Evolutionary conservation across 2,113 vertebrate species (phyloP), one percentile per base, ranked within the genome.

Genomic region (Petrocephalus zakoni): DNA sequence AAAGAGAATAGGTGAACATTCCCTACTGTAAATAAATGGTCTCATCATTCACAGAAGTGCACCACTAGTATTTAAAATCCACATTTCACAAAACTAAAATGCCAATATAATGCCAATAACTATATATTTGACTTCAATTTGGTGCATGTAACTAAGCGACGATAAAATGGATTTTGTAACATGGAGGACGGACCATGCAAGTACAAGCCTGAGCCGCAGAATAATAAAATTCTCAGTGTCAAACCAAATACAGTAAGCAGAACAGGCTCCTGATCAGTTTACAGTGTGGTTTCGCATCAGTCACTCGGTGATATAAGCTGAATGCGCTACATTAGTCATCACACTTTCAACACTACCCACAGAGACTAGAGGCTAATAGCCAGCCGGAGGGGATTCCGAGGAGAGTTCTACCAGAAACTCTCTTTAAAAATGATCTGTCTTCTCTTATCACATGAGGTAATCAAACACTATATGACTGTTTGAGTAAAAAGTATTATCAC

Each of bases 271-370:
- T 51, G 17, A 58, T 85, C 90, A 78, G 17, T 90, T 85, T 34
- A 37, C 81, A 37, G 89, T 95, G 95, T 90, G 95, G 93, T 94
- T 94, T 90, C 92, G 87, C 89, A 88, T 93, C 89, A 68, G 89
- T 49, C 0, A 81, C 42, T 88, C 75, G 4, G 64, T 0, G 87
- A 86, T 88, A 91, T 92, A 92, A 91, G 89, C 0, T 55, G 88
- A 89, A 88, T 89, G 88, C 83, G 0, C 87, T 91, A 58, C 89
- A 93, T 95, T 92, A 94, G 91, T 95, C 92, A 94, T 87, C 1
- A 86, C 90, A 92, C 92, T 93, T 94, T 95, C 93, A 92, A 93
- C 92, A 52, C 89, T 90, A 90, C 92, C 93, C 93, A 93, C 90
- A 89, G 15, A 85, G 53, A 61, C 15, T 87, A 9, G 34, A 53